Conservation (phyloP, 2,113 vertebrate genomes). For the Rattus norvegicus region DNA sequence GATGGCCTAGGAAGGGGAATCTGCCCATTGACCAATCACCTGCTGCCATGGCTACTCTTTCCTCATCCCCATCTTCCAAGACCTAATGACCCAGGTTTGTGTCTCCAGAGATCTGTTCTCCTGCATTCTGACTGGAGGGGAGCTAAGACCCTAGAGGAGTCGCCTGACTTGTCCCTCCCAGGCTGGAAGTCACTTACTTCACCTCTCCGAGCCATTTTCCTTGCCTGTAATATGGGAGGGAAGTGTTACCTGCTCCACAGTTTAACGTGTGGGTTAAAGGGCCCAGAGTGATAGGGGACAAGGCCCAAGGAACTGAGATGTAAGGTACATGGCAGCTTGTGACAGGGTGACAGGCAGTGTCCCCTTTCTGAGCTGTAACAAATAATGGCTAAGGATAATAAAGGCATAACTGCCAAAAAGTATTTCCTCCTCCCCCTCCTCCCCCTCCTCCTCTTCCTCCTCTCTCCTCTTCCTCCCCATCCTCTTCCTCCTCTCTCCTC, state of each 20-base stretch:
- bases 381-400: background rate
- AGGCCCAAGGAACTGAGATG: background rate
- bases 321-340: background rate
- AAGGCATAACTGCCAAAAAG: background rate
- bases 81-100: background rate
- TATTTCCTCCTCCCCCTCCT: background rate
- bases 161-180: background rate
- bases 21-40: background rate
- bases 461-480: no score
- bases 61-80: background rate
- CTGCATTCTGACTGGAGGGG: background rate
- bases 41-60: background rate
- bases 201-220: constrained; percentile 11
- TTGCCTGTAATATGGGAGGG: background rate
- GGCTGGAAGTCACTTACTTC: background rate
- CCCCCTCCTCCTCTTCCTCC: no score
- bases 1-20: constrained; percentile 1
- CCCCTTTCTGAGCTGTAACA: background rate
- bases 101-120: background rate
- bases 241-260: background rate
- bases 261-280: no score
- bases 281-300: no score
- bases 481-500: no score
- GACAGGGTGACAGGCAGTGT: background rate
- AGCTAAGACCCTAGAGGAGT: background rate